Base-by-base conservation (phyloP, 2,113 vertebrate genomes). In the Lipophrys pholis region DNA sequence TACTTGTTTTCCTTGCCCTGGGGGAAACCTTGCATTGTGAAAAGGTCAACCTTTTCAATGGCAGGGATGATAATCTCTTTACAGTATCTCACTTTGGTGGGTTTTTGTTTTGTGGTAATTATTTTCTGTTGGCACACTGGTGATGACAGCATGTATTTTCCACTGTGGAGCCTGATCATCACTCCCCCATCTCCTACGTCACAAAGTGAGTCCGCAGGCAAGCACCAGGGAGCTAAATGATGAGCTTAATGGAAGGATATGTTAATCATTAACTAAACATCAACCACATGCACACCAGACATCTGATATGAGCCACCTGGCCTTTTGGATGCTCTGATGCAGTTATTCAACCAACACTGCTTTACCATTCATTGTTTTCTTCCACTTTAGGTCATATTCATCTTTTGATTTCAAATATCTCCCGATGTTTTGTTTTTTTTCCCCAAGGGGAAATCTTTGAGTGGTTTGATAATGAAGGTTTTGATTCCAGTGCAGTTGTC, bases 241-340 rank as follows among this genome's bases (percentile, higher is more conserved):
- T 74, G 77, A 81, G 54, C 79, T 84, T 88, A 86, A 90, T 88
- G 83, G 81, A 51, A 73, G 67, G 69, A 62, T 82, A 46, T 82
- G 86, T 86, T 87, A 89, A 90, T 81, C 73, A 85, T 86, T 93
- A 86, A 90, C 88, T 83, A 87, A 89, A 87, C 86, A 89, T 90
- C 87, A 92, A 69, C 59, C 51, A 16, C 67, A 21, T 61, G 42
- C 82, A 70, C 56, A 66, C 17, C 71, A 81, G 63, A 73, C 62
- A 80, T 85, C 84, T 81, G 83, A 84, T 76, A 83, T 45, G 69
- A 78, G 71, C 87, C 91, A 92, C 86, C 91, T 92, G 90, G 78
- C 81, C 78, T 80, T 36, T 68, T 30, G 59, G 66, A 76, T 64
- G 48, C 54, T 51, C 8, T 3, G 54, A 76, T 78, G 79, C 75